phyloP scores from a whole-genome alignment of 2,113 vertebrate genomes.

The Clarias gariepinus region DNA sequence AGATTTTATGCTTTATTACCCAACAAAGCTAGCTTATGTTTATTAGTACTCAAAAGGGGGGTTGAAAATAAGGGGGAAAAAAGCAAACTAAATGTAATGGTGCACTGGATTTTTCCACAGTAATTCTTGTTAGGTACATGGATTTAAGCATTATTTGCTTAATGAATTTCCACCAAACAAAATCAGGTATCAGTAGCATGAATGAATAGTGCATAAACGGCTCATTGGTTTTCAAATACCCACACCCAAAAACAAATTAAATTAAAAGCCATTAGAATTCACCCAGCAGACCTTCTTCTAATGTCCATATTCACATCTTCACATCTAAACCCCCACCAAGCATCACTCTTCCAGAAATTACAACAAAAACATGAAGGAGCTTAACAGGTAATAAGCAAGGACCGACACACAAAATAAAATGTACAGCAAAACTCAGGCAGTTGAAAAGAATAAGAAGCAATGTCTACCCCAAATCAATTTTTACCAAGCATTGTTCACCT shows the following conservation, averaged over 20 bases:
- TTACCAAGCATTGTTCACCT: slow-evolving; percentile 74
- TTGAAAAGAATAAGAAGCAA: slow-evolving; percentile 78
- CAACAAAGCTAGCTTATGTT: slow-evolving; percentile 79
- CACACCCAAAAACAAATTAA: slow-evolving; percentile 58
- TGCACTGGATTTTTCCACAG: slow-evolving; percentile 61
- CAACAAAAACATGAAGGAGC: slow-evolving; percentile 69
- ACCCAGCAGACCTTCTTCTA: slow-evolving; percentile 17
- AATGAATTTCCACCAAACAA: slow-evolving; percentile 61
- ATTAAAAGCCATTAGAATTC: slow-evolving; percentile 52
- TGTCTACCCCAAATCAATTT: slow-evolving; percentile 81
- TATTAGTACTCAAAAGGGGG: slow-evolving; percentile 70
- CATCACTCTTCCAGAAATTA: slow-evolving; percentile 75
- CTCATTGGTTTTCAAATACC: slow-evolving; percentile 71
- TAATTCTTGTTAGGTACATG: slow-evolving; percentile 62
- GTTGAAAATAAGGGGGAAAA: slow-evolving; percentile 63
- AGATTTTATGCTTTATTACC: slow-evolving; percentile 61
- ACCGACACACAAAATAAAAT: slow-evolving; percentile 83
- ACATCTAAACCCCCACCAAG: slow-evolving; percentile 59
- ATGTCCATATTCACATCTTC: slow-evolving; percentile 26
- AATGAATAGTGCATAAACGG: slow-evolving; percentile 81
- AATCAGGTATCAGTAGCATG: slow-evolving; percentile 82
- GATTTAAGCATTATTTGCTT: slow-evolving; percentile 60
- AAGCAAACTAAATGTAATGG: slow-evolving; percentile 72
- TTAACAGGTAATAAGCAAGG: slow-evolving; percentile 82
- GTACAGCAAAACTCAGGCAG: slow-evolving; percentile 85